phyloP scores from a whole-genome alignment of 1,140 invertebrate genomes.

The Drosophila arawakana region DNA sequence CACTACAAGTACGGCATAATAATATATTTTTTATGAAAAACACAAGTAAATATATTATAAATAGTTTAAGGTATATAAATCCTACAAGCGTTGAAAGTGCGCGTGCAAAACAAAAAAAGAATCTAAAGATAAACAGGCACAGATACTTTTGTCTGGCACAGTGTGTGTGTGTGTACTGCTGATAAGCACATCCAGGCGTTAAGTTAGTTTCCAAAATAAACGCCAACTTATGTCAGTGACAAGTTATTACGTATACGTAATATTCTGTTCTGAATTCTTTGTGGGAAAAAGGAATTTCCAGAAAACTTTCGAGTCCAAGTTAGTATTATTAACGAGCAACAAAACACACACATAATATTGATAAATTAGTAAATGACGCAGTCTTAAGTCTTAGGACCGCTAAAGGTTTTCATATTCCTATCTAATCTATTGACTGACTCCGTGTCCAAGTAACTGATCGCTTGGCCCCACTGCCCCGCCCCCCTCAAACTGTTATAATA shows the following conservation, averaged over 20 bases:
- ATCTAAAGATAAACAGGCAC: not conserved
- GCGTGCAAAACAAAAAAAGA: constrained; percentile 14
- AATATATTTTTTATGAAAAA: not conserved
- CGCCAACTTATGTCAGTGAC: not conserved
- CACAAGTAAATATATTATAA: constrained; percentile 26
- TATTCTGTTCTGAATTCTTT: not conserved
- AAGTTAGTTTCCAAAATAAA: constrained; percentile 21
- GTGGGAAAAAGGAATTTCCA: constrained; percentile 42
- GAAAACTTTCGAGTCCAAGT: constrained; percentile 44
- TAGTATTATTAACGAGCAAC: constrained; percentile 38
- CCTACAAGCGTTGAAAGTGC: constrained; percentile 5
- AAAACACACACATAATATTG: constrained; percentile 56
- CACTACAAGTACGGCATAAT: constrained; percentile 12
- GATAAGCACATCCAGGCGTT: constrained; percentile 36
- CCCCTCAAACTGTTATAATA: constrained; percentile 29
- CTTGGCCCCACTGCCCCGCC: not conserved
- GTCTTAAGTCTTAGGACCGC: constrained; percentile 56
- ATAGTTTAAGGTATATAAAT: constrained; percentile 8
- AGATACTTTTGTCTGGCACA: not conserved
- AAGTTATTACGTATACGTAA: constrained; percentile 14
- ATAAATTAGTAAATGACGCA: constrained; percentile 80
- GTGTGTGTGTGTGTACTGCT: constrained; percentile 1
- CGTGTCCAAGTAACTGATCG: constrained; percentile 40
- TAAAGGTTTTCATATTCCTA: constrained; percentile 48
- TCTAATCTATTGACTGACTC: constrained; percentile 65